Conservation (phyloP, 2,113 vertebrate genomes). For the Sciurus niger region DNA sequence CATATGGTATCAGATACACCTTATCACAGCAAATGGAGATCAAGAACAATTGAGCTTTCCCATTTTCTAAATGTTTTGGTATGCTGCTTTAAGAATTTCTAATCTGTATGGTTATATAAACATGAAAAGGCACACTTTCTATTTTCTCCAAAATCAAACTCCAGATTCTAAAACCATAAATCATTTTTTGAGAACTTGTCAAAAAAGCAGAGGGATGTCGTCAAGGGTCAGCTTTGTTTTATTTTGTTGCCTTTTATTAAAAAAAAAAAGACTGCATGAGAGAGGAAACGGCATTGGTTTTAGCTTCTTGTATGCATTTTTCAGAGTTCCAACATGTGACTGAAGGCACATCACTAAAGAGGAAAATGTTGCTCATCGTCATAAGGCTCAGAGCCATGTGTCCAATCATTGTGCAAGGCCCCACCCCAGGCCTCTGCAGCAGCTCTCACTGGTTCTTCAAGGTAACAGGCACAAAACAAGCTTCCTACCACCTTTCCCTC, state of each 20-base stretch:
- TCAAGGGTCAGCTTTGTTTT: slow-evolving; percentile 32
- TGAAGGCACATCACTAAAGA: slow-evolving; percentile 32
- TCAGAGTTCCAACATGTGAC: slow-evolving; percentile 49
- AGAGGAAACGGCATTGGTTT: slow-evolving; percentile 51
- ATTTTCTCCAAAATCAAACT: slow-evolving; percentile 62
- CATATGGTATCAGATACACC: neutral
- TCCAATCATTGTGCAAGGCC: neutral
- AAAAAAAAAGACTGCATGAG: neutral
- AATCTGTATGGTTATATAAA: slow-evolving; percentile 76
- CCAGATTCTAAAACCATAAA: slow-evolving; percentile 68
- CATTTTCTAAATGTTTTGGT: slow-evolving; percentile 36
- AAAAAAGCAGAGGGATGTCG: slow-evolving; percentile 55
- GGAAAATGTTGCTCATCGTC: neutral
- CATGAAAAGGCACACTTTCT: slow-evolving; percentile 70
- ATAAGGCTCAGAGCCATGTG: neutral
- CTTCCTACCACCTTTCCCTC: neutral
- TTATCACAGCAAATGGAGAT: slow-evolving; percentile 4
- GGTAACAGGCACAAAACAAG: neutral
- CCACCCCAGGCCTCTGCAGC: neutral
- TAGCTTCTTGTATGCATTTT: slow-evolving; percentile 42
- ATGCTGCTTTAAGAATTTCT: slow-evolving; percentile 68
- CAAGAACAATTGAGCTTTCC: neutral
- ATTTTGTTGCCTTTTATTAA: neutral
- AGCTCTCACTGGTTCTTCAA: neutral
- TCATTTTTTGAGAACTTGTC: slow-evolving; percentile 45